phyloP scores from a whole-genome alignment of 2,888 invertebrate genomes.

The Ormyrus labotus region DNA sequence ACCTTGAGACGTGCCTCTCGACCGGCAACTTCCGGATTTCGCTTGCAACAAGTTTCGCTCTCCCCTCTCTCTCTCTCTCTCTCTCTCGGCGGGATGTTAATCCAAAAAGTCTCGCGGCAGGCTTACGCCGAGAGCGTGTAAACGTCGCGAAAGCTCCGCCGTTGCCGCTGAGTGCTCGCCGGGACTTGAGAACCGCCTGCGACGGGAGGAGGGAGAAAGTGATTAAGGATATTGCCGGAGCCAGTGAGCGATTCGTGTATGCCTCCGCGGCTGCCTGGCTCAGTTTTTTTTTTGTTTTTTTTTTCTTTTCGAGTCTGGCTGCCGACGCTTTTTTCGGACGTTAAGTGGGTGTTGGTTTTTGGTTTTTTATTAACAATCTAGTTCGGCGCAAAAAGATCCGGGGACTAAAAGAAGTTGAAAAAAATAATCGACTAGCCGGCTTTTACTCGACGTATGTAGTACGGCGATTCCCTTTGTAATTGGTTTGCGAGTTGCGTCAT shows the following conservation, averaged over 20 bases:
- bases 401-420: no score
- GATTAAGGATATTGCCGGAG: no score
- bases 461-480: not conserved
- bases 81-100: not conserved
- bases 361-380: no score
- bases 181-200: not conserved
- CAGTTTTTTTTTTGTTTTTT: no score
- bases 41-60: not conserved
- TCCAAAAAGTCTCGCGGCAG: not conserved
- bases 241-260: no score
- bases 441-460: not conserved
- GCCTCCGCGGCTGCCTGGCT: no score
- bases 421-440: not conserved
- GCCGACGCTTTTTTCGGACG: not conserved
- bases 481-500: constrained; percentile 17
- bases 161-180: not conserved
- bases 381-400: no score
- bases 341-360: not conserved
- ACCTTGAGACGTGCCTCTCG: constrained; percentile 14
- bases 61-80: no score
- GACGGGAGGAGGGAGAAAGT: no score
- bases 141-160: not conserved
- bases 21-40: constrained; percentile 21
- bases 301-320: not conserved
- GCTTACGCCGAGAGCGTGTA: not conserved